Evolutionary conservation across 2,113 vertebrate genomes (phyloP).

Genomic region (Phainopepla nitens): DNA sequence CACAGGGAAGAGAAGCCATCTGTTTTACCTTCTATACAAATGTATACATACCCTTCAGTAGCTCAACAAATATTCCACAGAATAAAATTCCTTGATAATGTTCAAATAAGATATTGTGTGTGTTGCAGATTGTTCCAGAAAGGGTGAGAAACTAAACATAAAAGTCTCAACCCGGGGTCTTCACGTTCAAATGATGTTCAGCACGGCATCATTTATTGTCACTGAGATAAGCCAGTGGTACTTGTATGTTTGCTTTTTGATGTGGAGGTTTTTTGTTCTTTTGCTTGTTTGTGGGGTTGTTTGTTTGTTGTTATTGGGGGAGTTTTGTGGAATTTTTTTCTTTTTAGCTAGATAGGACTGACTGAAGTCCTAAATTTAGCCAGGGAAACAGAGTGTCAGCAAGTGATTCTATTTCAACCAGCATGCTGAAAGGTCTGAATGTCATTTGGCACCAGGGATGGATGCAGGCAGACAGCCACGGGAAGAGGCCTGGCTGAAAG

Average conservation of each 20-base stretch:
- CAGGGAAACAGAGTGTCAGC: background rate
- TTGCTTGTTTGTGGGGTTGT: background rate
- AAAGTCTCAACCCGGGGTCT: background rate
- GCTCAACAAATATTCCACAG: background rate
- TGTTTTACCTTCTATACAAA: background rate
- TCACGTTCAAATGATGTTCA: background rate
- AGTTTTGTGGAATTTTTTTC: background rate
- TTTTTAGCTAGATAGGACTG: background rate
- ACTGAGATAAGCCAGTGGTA: background rate
- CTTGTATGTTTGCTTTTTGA: background rate
- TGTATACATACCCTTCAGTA: background rate
- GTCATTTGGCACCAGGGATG: background rate
- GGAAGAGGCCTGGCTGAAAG: background rate
- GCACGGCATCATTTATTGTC: background rate
- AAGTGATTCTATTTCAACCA: conserved; percentile 1
- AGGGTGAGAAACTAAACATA: background rate
- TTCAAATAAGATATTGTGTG: background rate
- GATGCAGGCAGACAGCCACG: background rate
- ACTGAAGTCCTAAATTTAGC: background rate
- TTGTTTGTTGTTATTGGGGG: background rate
- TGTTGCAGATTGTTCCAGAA: background rate
- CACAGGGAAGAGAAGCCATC: background rate
- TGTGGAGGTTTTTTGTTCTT: background rate
- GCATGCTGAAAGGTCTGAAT: background rate
- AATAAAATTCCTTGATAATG: background rate